Conservation (phyloP, 1,140 invertebrate genomes). For the Trichonephila inaurata region DNA sequence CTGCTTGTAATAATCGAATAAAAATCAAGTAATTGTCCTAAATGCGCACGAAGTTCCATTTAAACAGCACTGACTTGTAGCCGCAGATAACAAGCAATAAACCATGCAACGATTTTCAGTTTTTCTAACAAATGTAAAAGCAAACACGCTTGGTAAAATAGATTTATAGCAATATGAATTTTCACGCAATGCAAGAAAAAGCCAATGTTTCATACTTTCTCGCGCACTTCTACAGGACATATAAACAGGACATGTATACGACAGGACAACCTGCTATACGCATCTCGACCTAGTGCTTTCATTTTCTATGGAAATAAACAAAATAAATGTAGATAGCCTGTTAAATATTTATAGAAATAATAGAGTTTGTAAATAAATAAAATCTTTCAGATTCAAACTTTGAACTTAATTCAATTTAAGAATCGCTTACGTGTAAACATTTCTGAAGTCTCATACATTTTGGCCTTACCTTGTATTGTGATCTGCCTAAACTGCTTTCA, state of each 20-base stretch:
- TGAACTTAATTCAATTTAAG: not conserved
- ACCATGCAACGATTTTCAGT: not conserved
- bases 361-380: not conserved
- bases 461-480: not conserved
- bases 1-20: too few species aligned
- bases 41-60: not conserved
- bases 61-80: not conserved
- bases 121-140: not conserved
- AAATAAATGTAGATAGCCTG: not conserved
- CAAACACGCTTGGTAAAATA: not conserved
- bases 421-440: not conserved
- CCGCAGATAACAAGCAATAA: not conserved
- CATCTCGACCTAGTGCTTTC: conserved; percentile 62
- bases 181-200: not conserved
- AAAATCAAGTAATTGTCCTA: not conserved
- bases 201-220: not conserved
- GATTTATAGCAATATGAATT: not conserved
- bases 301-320: conserved; percentile 36
- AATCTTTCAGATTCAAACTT: not conserved
- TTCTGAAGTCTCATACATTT: not conserved
- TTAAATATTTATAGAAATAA: conserved; percentile 18
- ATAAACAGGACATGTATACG: not conserved
- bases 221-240: not conserved
- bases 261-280: not conserved
- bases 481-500: not conserved